Percentiles rank a stretch among this genome's conserved stretches.
Conservation (phyloP, 2,888 invertebrate genomes). For the Ectemnius lituratus region DNA sequence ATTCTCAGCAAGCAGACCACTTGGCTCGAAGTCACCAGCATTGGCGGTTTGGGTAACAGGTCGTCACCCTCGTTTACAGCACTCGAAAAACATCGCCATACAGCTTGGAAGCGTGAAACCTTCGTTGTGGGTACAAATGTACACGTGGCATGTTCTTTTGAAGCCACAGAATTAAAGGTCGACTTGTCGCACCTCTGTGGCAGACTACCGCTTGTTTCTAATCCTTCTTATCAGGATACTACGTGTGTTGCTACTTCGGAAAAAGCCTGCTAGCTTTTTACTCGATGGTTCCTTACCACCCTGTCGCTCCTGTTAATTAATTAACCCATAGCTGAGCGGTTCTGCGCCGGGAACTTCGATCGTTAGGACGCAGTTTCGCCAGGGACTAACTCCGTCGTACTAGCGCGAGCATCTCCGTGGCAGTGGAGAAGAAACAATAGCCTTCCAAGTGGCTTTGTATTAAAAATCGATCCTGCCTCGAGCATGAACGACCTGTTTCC, state of each 20-base stretch:
- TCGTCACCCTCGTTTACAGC: conserved; percentile 12
- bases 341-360: background rate
- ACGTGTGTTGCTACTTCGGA: conserved; percentile 7
- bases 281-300: background rate
- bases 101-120: background rate
- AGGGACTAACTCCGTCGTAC: too few relatives aligned
- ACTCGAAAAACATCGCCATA: background rate
- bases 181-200: too few relatives aligned
- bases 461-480: conserved; percentile 3
- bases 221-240: too few relatives aligned
- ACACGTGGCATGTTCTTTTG: too few relatives aligned
- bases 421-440: conserved; percentile 1
- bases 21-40: background rate
- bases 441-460: background rate
- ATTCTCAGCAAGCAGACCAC: background rate
- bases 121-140: background rate
- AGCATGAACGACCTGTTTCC: too few relatives aligned
- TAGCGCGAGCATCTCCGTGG: background rate
- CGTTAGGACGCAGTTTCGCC: conserved; percentile 3
- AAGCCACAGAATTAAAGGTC: too few relatives aligned
- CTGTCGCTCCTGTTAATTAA: background rate
- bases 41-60: background rate
- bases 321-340: background rate
- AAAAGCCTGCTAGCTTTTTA: conserved; percentile 9
- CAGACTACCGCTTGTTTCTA: too few relatives aligned